Evolutionary conservation across 1,140 invertebrate species (phyloP).

Genomic region (Berghia stephanieae): DNA sequence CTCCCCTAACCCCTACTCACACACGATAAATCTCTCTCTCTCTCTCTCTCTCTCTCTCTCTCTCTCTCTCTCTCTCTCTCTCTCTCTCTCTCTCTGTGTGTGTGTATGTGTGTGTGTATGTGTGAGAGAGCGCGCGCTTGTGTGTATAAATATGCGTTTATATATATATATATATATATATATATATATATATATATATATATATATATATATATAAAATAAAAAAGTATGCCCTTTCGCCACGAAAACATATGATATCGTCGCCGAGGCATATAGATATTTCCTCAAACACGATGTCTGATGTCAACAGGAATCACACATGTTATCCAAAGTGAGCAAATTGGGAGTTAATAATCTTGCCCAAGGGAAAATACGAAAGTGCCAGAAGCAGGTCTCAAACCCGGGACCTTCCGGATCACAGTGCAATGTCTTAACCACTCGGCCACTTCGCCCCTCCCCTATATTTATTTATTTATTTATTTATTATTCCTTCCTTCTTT

Average conservation of each 20-base stretch:
- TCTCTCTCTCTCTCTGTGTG: neutral
- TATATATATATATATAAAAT: neutral
- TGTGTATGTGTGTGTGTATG: neutral
- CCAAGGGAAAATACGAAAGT: too few species aligned
- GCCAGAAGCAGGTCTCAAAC: too few species aligned
- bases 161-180: conserved; percentile 9
- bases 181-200: conserved; percentile 15
- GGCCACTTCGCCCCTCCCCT: neutral
- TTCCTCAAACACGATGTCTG: too few species aligned
- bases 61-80: neutral
- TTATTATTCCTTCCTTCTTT: neutral
- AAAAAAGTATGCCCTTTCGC: too few species aligned
- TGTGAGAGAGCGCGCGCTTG: neutral
- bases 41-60: conserved; percentile 11
- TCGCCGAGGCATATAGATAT: neutral
- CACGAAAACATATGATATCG: neutral
- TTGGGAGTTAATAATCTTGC: too few species aligned
- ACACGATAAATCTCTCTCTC: conserved; percentile 1
- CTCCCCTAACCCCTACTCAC: neutral
- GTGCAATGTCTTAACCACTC: too few species aligned
- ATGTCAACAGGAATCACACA: too few species aligned
- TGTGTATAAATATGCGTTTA: neutral
- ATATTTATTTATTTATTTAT: neutral
- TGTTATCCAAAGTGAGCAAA: too few species aligned
- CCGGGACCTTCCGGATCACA: too few species aligned